phyloP scores from a whole-genome alignment of 2,888 invertebrate species.

The Drosophila robusta region DNA sequence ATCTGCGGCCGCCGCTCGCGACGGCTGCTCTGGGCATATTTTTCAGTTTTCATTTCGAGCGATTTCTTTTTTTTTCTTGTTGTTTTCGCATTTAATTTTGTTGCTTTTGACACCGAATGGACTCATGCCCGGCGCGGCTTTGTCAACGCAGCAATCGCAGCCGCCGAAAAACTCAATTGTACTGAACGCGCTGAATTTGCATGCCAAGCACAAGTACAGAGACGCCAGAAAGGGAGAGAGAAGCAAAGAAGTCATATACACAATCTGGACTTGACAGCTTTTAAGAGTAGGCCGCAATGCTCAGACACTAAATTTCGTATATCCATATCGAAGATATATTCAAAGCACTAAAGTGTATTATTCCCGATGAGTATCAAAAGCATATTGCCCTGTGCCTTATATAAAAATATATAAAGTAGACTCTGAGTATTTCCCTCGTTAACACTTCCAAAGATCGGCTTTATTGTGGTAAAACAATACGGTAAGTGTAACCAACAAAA shows the following conservation, averaged over 20 bases:
- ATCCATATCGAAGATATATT: too few relatives aligned
- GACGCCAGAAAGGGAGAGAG: background rate
- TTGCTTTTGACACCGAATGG: conserved; percentile 81
- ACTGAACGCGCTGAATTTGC: conserved; percentile 59
- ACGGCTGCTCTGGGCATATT: conserved; percentile 42
- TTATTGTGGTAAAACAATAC: too few relatives aligned
- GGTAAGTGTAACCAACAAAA: too few relatives aligned
- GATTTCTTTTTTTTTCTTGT: conserved; percentile 35
- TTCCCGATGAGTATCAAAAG: background rate
- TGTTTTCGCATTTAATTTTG: conserved; percentile 75
- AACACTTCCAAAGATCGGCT: too few relatives aligned
- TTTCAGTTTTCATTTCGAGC: conserved; percentile 34
- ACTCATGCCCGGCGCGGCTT: conserved; percentile 48
- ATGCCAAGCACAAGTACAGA: conserved; percentile 21
- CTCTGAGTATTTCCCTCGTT: too few relatives aligned
- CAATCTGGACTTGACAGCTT: background rate
- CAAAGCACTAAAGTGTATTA: too few relatives aligned
- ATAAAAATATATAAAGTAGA: too few relatives aligned
- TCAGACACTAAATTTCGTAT: background rate
- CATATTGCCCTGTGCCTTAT: too few relatives aligned
- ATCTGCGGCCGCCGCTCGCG: conserved; percentile 37
- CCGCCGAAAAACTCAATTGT: conserved; percentile 32
- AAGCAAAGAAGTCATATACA: background rate
- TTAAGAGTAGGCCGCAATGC: background rate
- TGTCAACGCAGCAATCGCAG: conserved; percentile 57